Evolutionary conservation across 2,888 invertebrate species (phyloP), one percentile per base, ranked within the genome.

Genomic region (Lacanobia wlatinum): DNA sequence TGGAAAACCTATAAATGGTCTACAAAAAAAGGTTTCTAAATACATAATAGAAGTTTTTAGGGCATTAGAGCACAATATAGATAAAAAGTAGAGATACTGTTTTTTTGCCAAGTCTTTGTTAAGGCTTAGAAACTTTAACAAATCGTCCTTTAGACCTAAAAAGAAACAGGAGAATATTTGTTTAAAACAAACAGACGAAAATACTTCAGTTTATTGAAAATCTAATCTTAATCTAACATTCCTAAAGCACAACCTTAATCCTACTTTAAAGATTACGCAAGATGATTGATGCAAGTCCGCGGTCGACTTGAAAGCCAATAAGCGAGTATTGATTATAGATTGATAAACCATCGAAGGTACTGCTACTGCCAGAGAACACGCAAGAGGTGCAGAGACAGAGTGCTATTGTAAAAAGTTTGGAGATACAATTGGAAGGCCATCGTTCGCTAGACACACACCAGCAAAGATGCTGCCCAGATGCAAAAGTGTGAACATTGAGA

Each of bases 241-340:
- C 50, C 18, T 78, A 59, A 14, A 9, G 38, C 43, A 59, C 46
- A 50, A 61, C 38, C 21, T n/a, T 34, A 64, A 40, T 55, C 18
- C 68, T 60, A 55, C 40, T 69, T 66, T 8, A 55, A 65, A 67
- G 63, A 50, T 76, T 70, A 65, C 80, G 68, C 66, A 72, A 73
- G 46, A 76, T 73, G 80, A 82, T 78, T 69, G 76, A 80, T 82
- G 76, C 55, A 75, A 72, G 53, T 65, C 68, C 48, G 63, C 73
- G 82, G 76, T 72, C 28, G 60, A 77, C 75, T 78, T 72, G 73
- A 68, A 65, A 78, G 76, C 69, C 84, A 84, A 80, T 84, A 80
- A 82, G 56, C 62, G 66, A 73, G 60, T 78, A 81, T 80, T 79
- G 85, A 85, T 83, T 78, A 74, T 63, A 80, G 76, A 71, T 62